Evolutionary conservation across 1,140 invertebrate species (phyloP), one percentile per base, ranked within the genome.

Genomic region (Drosophila micromelanica): DNA sequence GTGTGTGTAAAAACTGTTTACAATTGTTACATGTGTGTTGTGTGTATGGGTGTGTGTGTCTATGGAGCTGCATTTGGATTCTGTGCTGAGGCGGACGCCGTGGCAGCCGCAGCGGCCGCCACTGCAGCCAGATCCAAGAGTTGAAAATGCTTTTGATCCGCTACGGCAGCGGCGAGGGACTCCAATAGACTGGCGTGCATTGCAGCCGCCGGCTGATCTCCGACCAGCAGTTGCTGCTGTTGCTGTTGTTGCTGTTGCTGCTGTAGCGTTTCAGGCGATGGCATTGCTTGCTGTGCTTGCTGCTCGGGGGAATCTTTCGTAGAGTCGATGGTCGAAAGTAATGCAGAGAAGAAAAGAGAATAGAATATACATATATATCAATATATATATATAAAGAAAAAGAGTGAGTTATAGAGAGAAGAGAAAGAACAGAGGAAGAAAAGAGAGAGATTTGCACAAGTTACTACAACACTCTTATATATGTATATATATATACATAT

Each of bases 61-160:
- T 85, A 85, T 32, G 68, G 69, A 20, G 52, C 72, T 42, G 40
- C 64, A 71, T 85, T 86, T 48, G 75, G 81, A 64, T 64, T 73
- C 62, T 85, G 81, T 15, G 80, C 80, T 48, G 80, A 72, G 23
- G 78, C 72, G 9, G 76, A 78, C 12, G 80, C 80, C 17, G 80
- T 63, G 49, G 80, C 80, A 65, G 81, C 70, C 48, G 81, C 81
- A 69, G 81, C 81, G 38, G 81, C 81, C 35, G 81, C 81, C 61
- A 81, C 82, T 35, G 81, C 80, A 86, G 81, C 80, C 20, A 85
- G 59, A 74, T 85, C 81, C 82, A 85, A 81, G 55, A 86, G 81
- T 86, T 85, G 81, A 67, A 85, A 85, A 70, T 85, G 81, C 81
- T 80, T 86, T 78, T 85, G 81, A 78, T 85, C 81, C 70, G 80